phyloP scores from a whole-genome alignment of 2,797 vertebrate species.

The Carapus acus region DNA sequence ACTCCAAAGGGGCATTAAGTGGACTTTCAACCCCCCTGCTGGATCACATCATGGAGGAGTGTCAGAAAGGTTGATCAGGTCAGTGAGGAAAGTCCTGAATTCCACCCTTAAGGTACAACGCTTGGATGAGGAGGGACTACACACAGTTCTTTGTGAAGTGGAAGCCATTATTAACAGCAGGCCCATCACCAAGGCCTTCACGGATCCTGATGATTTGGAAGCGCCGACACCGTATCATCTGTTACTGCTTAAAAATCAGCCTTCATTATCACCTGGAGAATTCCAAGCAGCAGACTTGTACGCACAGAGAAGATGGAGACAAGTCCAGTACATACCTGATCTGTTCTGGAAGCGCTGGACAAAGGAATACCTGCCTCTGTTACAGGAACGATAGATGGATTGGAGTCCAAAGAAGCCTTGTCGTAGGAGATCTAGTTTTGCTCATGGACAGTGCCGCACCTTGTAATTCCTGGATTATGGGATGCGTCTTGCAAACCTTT shows the following conservation, averaged over 20 bases:
- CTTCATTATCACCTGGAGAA: conserved; percentile 12
- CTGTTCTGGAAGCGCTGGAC: conserved; percentile 6
- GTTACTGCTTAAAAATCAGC: conserved; percentile 3
- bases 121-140: conserved; percentile 1
- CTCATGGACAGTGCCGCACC: too few relatives aligned
- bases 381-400: conserved; percentile 13
- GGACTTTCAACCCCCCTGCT: not conserved
- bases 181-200: conserved; percentile 10
- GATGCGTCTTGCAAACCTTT: too few relatives aligned
- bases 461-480: too few relatives aligned
- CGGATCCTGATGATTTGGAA: conserved; percentile 6
- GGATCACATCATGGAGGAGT: conserved; percentile 11
- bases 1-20: conserved; percentile 8
- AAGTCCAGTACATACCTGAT: conserved; percentile 8
- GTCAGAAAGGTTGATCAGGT: conserved; percentile 2
- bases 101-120: conserved; percentile 12
- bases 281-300: conserved; percentile 5
- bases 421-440: too few relatives aligned
- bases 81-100: conserved; percentile 4
- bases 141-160: conserved; percentile 3
- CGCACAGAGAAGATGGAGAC: not conserved
- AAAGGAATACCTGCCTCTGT: conserved; percentile 8
- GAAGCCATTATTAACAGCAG: conserved; percentile 1
- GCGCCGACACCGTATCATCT: conserved; percentile 10
- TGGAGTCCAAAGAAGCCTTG: conserved; percentile 13